Evolutionary conservation across 2,113 vertebrate species (phyloP).

Genomic region (Emydura subglobosa): DNA sequence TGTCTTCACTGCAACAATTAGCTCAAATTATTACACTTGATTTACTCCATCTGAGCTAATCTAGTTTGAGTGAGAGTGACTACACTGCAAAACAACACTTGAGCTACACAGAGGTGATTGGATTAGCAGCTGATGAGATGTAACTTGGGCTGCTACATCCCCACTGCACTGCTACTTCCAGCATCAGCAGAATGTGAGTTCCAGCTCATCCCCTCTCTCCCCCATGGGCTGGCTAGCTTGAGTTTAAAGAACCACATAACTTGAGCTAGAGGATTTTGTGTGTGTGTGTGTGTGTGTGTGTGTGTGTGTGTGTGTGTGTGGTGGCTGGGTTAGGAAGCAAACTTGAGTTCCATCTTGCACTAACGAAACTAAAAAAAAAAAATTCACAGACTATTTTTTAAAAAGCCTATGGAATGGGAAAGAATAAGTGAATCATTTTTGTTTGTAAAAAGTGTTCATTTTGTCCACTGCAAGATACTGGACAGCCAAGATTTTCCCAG

Average conservation of each 20-base stretch:
- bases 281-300: background rate
- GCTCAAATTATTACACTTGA: background rate
- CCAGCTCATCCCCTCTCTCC: background rate
- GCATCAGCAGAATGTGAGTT: background rate
- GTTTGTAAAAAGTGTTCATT: background rate
- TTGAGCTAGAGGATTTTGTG: background rate
- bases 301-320: background rate
- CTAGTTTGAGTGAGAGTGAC: background rate
- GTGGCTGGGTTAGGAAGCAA: background rate
- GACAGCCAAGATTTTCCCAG: background rate
- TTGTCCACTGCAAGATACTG: background rate
- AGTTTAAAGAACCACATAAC: background rate
- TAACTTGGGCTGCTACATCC: background rate
- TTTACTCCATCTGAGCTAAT: background rate
- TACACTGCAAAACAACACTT: background rate
- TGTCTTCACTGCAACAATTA: background rate
- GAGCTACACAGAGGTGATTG: background rate
- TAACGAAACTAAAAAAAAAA: background rate
- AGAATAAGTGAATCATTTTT: background rate
- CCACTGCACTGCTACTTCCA: background rate
- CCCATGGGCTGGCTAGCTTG: too few relatives aligned
- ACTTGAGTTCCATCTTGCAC: background rate
- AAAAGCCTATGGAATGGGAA: background rate
- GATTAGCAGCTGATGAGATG: background rate
- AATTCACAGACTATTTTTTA: background rate